Percentiles rank a stretch among this genome's conserved stretches.
phyloP scores from a whole-genome alignment of 2,113 vertebrate species.

The Prinia subflava region DNA sequence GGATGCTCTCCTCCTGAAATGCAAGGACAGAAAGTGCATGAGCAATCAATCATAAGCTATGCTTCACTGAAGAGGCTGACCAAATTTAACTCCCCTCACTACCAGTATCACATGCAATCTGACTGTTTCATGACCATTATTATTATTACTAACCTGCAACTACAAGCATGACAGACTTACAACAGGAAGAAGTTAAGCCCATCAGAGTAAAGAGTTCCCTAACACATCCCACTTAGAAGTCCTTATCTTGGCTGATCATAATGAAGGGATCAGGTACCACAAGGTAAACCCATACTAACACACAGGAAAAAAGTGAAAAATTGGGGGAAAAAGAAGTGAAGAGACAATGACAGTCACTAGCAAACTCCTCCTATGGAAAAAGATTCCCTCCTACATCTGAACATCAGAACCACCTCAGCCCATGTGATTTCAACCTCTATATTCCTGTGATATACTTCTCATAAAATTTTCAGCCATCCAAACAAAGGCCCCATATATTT shows the following conservation, averaged over 20 bases:
- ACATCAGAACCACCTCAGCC: background rate
- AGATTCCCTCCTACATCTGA: background rate
- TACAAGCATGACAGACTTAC: background rate
- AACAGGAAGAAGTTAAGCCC: background rate
- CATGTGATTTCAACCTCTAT: background rate
- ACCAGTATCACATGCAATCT: background rate
- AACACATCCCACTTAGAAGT: background rate
- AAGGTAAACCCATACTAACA: background rate
- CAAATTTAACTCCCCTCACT: background rate
- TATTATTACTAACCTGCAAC: background rate
- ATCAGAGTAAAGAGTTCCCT: background rate
- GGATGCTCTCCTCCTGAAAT: constrained; percentile 97
- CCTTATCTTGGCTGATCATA: background rate
- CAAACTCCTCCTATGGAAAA: background rate
- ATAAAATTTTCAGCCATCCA: background rate
- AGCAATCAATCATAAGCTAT: background rate
- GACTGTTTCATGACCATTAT: background rate
- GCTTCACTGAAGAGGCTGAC: background rate
- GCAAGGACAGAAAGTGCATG: background rate
- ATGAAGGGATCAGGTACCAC: background rate
- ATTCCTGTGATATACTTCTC: background rate
- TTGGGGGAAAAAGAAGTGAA: no score
- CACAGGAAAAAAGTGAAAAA: background rate
- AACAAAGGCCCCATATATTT: background rate
- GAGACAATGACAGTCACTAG: background rate